phyloP scores from a whole-genome alignment of 64 coral and sea anemone species.

The Dendrophyllia cribrosa region DNA sequence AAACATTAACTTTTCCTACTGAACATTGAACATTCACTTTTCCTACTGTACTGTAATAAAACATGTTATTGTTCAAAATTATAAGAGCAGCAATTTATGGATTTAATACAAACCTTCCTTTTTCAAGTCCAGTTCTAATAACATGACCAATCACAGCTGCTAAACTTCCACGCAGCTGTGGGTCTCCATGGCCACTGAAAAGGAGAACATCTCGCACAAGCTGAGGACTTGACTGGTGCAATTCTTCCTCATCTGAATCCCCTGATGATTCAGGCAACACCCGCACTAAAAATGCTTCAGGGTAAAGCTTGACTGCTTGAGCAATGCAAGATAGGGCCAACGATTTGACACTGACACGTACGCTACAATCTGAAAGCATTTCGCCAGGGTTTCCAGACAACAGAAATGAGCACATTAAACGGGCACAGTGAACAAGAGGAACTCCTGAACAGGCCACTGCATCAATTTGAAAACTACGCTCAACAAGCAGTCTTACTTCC shows the following conservation, averaged over 20 bases:
- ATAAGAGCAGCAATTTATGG: no score
- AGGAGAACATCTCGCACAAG: constrained; percentile 91
- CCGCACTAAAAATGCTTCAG: constrained; percentile 89
- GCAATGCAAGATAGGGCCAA: constrained; percentile 83
- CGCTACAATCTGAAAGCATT: constrained; percentile 87
- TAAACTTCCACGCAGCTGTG: constrained; percentile 83
- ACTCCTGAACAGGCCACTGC: constrained; percentile 87
- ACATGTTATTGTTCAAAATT: no score
- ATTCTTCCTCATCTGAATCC: constrained; percentile 22
- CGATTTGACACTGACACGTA: constrained; percentile 97
- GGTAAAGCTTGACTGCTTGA: constrained; percentile 70
- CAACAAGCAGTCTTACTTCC: constrained; percentile 79
- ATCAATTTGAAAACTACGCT: constrained; percentile 94
- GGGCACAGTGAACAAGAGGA: constrained; percentile 91
- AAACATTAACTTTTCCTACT: no score
- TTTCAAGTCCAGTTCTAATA: constrained; percentile 71
- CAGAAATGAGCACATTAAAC: constrained; percentile 96
- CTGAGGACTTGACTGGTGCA: constrained; percentile 41
- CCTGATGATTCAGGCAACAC: constrained; percentile 64
- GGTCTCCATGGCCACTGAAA: constrained; percentile 90
- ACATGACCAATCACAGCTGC: constrained; percentile 88
- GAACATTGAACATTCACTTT: no score
- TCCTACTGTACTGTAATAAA: no score
- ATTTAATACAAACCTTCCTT: constrained; percentile 71
- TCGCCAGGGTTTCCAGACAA: constrained; percentile 88